Evolutionary conservation across 2,888 invertebrate species (phyloP), one percentile per base, ranked within the genome.

Genomic region (Heteromurus nitidus): DNA sequence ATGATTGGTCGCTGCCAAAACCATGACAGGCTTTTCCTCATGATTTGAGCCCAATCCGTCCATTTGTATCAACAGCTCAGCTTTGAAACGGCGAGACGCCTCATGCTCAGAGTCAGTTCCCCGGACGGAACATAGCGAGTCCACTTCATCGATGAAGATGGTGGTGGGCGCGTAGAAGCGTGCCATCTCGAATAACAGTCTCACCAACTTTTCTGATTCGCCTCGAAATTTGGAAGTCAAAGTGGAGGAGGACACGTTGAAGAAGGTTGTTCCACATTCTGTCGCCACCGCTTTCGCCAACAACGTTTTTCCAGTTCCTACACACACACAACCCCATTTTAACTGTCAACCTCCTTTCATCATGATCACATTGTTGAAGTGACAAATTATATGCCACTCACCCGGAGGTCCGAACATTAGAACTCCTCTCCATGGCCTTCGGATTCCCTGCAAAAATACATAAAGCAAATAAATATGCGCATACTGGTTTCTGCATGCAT

Each of bases 91-190:
- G 68, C 91, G 86, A 76, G 94, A 95, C 0, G 96, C 96, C 88
- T 96, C 96, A 89, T 96, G 96, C 88, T 96, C 96, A 0, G 94
- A 94, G 87, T 95, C 95, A 0, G 93, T 93, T 11, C 96, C 95
- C 76, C 96, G 91, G 82, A 94, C 92, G 3, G 95, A 95, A 88
- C 95, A 95, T 70, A 96, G 89, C 0, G 95, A 94, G 89, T 96
- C 96, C 85, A 96, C 95, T 89, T 96, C 96, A 89, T 96, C 96
- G 75, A 96, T 93, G 88, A 96, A 96, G 87, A 96, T 96, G 16
- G 96, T 96, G 88, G 95, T 95, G 0, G 96, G 96, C 0, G 96
- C 95, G 90, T 96, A 94, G 89, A 95, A 95, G 3, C 95, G 91
- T 0, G 96, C 95, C 95, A 96, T 95, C 90, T 95, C 95, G 89